Percentiles rank a stretch among this genome's conserved stretches.
Conservation (phyloP, 1,140 invertebrate species). For the Leptopilina clavipes region DNA sequence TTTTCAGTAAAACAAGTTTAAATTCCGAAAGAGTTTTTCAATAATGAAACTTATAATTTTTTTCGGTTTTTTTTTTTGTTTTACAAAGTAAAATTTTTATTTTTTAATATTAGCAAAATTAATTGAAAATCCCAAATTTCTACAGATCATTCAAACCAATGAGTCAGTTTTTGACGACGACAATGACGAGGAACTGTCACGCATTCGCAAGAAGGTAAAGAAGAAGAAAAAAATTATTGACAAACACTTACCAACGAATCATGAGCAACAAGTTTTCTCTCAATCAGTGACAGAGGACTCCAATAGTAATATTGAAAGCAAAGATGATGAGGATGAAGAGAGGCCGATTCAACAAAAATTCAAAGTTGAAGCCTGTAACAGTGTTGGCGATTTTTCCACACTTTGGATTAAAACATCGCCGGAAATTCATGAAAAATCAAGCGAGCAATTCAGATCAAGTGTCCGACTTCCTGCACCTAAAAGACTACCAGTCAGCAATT, state of each 20-base stretch:
- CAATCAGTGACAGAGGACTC: constrained; percentile 45
- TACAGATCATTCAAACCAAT: constrained; percentile 37
- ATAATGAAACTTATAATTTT: no score
- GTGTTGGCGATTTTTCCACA: constrained; percentile 66
- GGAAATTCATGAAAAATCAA: constrained; percentile 23
- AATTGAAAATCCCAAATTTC: neutral
- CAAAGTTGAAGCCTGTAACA: constrained; percentile 69
- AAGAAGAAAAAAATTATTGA: constrained; percentile 58
- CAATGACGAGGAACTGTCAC: constrained; percentile 39
- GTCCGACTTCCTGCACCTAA: constrained; percentile 61
- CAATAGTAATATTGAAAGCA: constrained; percentile 36
- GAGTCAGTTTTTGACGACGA: constrained; percentile 33
- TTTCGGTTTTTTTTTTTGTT: neutral
- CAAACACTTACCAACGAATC: constrained; percentile 50
- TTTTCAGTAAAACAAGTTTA: no score
- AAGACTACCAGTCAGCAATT: constrained; percentile 32
- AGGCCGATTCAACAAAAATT: constrained; percentile 48
- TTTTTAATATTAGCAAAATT: neutral
- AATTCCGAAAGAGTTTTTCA: no score
- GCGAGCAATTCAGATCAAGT: constrained; percentile 67
- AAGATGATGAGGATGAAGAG: constrained; percentile 37
- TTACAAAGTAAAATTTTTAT: neutral
- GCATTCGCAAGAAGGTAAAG: constrained; percentile 43
- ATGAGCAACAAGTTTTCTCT: constrained; percentile 37
- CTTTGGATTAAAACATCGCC: constrained; percentile 53